A percentile compares a stretch with the other conserved stretches of the same genome.
These are phyloP conservation scores for Ichneumoninae sp. DNA, from an alignment of 2,888 invertebrate species.

Conservation along the genomic window DNA sequence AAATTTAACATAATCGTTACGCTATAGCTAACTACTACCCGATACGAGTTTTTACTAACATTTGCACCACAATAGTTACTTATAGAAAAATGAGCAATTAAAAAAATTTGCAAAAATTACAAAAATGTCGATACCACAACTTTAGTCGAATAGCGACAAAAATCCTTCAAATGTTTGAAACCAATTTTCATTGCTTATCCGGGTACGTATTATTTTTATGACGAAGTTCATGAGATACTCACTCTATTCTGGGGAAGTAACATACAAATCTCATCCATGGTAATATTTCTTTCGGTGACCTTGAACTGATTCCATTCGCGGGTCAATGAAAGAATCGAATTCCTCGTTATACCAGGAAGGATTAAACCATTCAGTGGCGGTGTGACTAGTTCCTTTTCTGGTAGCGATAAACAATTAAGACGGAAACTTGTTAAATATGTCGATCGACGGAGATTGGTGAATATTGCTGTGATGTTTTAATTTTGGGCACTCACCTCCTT, in stretches of 20 bases:
- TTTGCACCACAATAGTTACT: background rate
- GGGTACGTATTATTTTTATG: background rate
- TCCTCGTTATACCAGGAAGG: conserved; percentile 96
- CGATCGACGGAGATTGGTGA: background rate
- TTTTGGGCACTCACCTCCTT: conserved; percentile 90
- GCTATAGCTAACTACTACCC: background rate
- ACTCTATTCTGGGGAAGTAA: conserved; percentile 93
- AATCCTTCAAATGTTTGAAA: background rate
- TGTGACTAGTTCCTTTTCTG: conserved; percentile 96
- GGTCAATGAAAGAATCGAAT: conserved; percentile 93
- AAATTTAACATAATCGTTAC: background rate
- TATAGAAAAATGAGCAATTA: no score
- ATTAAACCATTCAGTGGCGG: conserved; percentile 97
- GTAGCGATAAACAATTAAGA: conserved; percentile 73
- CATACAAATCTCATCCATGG: conserved; percentile 92
- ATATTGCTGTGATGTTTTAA: background rate
- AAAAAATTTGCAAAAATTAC: no score
- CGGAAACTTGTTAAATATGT: conserved; percentile 8
- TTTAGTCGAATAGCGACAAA: background rate
- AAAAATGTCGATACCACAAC: background rate
- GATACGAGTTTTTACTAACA: background rate
- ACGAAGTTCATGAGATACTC: conserved; percentile 82
- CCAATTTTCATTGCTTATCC: background rate
- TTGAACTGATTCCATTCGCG: conserved; percentile 94
- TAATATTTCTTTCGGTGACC: conserved; percentile 92